phyloP scores from a whole-genome alignment of 2,113 vertebrate genomes.

The Protobothrops mucrosquamatus region DNA sequence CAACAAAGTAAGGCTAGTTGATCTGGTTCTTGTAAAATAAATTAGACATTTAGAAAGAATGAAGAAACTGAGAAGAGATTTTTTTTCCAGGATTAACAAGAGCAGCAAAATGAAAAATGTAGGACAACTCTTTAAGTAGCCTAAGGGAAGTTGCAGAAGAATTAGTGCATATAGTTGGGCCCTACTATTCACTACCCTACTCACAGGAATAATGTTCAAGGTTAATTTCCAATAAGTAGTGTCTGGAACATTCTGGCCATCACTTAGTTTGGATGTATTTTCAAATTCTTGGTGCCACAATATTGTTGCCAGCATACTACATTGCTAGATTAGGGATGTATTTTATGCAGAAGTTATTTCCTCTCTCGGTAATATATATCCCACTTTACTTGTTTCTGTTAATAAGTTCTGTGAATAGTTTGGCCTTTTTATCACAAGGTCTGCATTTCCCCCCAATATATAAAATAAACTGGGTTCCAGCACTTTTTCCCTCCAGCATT shows the following conservation, averaged over 20 bases:
- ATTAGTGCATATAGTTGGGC: too few relatives aligned
- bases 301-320: neutral
- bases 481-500: neutral
- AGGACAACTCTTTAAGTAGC: neutral
- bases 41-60: neutral
- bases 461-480: neutral
- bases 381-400: neutral
- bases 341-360: neutral
- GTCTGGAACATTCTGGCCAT: neutral
- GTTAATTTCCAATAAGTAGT: neutral
- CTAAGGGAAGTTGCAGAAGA: neutral
- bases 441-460: neutral
- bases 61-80: neutral
- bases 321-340: neutral
- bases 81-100: neutral
- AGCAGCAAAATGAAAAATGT: neutral
- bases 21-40: neutral
- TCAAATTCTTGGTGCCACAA: neutral
- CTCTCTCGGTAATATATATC: neutral
- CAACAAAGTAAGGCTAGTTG: neutral
- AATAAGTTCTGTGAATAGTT: neutral
- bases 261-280: neutral
- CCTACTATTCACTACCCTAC: neutral
- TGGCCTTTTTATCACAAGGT: neutral
- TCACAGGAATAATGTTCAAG: neutral